A percentile compares a stretch with the other conserved stretches of the same genome.
phyloP scores from a whole-genome alignment of 2,797 vertebrate genomes.

The Anguilla anguilla region DNA sequence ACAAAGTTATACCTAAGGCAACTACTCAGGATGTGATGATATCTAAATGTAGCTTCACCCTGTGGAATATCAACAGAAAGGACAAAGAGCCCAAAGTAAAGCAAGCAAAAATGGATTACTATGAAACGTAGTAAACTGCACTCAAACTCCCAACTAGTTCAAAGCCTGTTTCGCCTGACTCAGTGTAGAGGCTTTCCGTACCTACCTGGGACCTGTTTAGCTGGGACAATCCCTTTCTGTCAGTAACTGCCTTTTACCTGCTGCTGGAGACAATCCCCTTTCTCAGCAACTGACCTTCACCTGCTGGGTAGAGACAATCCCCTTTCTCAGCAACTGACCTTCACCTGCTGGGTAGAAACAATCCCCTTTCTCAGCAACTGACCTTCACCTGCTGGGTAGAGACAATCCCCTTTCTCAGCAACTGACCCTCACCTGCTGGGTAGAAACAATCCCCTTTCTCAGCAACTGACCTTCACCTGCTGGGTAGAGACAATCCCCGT shows the following conservation, averaged over 20 bases:
- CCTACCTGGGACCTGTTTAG: background rate
- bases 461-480: background rate
- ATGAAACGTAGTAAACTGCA: background rate
- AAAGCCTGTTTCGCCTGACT: background rate
- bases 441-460: background rate
- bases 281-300: background rate
- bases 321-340: background rate
- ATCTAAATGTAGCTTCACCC: background rate
- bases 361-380: no score
- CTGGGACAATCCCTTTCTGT: background rate
- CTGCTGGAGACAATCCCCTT: background rate
- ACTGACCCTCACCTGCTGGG: background rate
- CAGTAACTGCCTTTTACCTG: background rate
- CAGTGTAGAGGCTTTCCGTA: background rate
- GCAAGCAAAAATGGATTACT: background rate
- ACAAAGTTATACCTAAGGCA: background rate
- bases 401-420: background rate
- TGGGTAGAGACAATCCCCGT: background rate
- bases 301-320: constrained; percentile 53
- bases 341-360: background rate
- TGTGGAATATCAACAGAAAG: background rate
- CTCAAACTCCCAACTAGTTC: background rate
- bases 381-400: background rate
- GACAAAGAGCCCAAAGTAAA: background rate
- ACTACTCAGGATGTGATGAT: background rate